Percentiles rank a stretch among this genome's conserved stretches.
Conservation (phyloP, 2,888 invertebrate genomes). For the Deilephila elpenor region DNA sequence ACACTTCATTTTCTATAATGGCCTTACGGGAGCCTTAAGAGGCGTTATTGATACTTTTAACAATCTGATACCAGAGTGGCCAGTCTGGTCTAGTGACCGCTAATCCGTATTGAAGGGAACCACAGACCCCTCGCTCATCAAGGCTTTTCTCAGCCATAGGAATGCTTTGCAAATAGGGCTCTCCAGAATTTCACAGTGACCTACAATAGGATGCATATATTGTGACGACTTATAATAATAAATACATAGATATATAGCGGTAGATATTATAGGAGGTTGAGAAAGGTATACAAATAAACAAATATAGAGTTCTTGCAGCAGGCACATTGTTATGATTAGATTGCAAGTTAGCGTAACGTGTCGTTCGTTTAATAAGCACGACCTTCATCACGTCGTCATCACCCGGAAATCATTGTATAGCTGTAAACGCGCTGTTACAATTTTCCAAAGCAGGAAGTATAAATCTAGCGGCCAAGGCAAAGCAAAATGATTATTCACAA, state of each 20-base stretch:
- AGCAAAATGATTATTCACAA: constrained; percentile 70
- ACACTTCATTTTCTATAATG: not conserved
- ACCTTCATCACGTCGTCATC: constrained; percentile 76
- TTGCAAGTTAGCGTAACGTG: constrained; percentile 55
- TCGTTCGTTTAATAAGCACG: constrained; percentile 60
- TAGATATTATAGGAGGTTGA: not conserved
- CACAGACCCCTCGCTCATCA: no score
- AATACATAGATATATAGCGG: not conserved
- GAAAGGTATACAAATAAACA: not conserved
- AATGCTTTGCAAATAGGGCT: no score
- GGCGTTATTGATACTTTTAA: no score
- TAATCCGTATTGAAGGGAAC: no score
- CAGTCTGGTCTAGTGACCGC: no score
- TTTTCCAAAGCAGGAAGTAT: constrained; percentile 82
- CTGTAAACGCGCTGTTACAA: constrained; percentile 75
- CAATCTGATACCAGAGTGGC: no score
- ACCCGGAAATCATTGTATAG: constrained; percentile 75
- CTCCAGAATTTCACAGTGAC: no score
- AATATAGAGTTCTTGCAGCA: constrained; percentile 12
- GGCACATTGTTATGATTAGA: constrained; percentile 45
- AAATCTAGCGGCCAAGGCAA: constrained; percentile 71
- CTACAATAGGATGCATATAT: no score
- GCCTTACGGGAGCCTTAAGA: no score
- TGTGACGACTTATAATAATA: no score
- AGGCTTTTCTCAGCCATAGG: no score